phyloP scores from a whole-genome alignment of 2,113 vertebrate genomes.

The Podarcis raffonei region DNA sequence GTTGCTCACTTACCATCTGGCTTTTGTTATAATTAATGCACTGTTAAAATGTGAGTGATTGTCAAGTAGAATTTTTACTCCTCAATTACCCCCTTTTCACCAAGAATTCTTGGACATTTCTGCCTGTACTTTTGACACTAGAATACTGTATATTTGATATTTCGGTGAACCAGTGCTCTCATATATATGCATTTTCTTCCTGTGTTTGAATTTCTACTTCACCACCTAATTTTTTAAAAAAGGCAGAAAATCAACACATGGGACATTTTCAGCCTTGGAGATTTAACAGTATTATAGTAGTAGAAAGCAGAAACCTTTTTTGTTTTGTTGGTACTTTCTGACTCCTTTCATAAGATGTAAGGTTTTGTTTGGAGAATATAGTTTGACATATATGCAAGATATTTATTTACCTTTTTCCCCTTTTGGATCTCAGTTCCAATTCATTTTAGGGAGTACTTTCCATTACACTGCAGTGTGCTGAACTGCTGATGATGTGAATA shows the following conservation, averaged over 20 bases:
- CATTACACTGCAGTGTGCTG: constrained; percentile 69
- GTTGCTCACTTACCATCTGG: constrained; percentile 66
- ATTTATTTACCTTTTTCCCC: constrained; percentile 69
- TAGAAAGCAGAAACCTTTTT: constrained; percentile 72
- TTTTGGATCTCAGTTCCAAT: constrained; percentile 66
- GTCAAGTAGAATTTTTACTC: constrained; percentile 72
- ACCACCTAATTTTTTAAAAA: constrained; percentile 73
- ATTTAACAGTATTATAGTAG: constrained; percentile 76
- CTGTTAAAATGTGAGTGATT: constrained; percentile 75
- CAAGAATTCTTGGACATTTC: constrained; percentile 73
- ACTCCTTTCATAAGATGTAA: constrained; percentile 76
- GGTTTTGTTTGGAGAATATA: constrained; percentile 80
- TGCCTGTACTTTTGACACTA: constrained; percentile 74
- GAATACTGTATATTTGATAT: constrained; percentile 78
- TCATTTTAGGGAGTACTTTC: constrained; percentile 68
- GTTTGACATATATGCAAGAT: constrained; percentile 75
- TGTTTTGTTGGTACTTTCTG: constrained; percentile 71
- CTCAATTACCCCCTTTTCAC: constrained; percentile 66
- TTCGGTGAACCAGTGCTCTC: constrained; percentile 75
- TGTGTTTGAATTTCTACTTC: constrained; percentile 78
- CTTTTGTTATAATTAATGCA: constrained; percentile 74
- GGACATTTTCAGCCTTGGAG: constrained; percentile 74
- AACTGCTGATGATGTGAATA: constrained; percentile 71
- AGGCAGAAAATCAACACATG: constrained; percentile 68
- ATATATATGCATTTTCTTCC: constrained; percentile 77